Evolutionary conservation across 2,888 invertebrate genomes (phyloP).

Genomic region (Ariolimax columbianus): DNA sequence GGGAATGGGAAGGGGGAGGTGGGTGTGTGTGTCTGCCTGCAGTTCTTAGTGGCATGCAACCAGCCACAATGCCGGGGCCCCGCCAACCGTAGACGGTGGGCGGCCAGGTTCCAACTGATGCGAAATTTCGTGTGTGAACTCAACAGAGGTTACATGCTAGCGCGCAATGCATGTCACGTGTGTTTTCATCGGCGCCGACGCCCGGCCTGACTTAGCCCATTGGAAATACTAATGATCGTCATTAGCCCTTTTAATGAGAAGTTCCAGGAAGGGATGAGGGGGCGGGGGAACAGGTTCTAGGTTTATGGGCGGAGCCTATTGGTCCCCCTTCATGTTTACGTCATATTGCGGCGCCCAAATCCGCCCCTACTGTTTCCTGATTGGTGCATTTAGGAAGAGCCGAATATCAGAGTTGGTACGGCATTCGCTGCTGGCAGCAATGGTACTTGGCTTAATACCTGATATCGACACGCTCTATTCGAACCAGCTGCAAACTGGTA

Average conservation of each 20-base stretch:
- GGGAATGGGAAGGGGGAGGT: too few species aligned
- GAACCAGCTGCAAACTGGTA: too few species aligned
- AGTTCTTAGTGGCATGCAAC: conserved; percentile 1
- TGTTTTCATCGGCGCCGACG: conserved; percentile 35
- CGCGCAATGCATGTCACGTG: conserved; percentile 40
- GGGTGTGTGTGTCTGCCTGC: too few species aligned
- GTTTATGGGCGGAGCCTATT: conserved; percentile 11
- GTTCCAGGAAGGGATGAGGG: too few species aligned
- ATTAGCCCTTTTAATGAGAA: conserved; percentile 41
- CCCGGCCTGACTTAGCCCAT: conserved; percentile 36
- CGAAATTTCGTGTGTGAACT: conserved; percentile 48
- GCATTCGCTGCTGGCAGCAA: too few species aligned
- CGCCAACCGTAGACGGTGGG: background rate
- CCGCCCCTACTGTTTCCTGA: background rate
- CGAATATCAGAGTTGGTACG: too few species aligned
- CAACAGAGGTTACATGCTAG: conserved; percentile 37
- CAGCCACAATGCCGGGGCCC: background rate
- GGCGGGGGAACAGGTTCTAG: background rate
- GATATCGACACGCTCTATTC: too few species aligned
- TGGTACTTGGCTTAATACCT: too few species aligned
- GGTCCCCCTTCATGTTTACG: background rate
- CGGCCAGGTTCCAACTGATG: conserved; percentile 18
- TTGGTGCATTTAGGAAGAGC: too few species aligned
- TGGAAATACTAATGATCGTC: conserved; percentile 38
- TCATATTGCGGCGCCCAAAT: background rate